Evolutionary conservation across 2,797 vertebrate species (phyloP), one percentile per base, ranked within the genome.

Genomic region (Halcyon leucocephala): DNA sequence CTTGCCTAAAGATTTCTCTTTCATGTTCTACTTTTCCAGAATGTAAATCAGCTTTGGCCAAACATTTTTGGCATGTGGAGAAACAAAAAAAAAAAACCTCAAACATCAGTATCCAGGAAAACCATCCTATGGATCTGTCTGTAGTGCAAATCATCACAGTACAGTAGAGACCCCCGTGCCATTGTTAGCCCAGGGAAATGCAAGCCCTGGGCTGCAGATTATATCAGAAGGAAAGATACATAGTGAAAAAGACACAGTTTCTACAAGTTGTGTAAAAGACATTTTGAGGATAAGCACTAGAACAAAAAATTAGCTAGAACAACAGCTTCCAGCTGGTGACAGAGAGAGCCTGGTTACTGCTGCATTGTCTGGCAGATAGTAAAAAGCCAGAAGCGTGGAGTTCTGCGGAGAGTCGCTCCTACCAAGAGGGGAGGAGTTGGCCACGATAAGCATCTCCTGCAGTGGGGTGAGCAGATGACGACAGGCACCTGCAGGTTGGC

Each of bases 311-410:
- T 6, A 82, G 31, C 61, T 15, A 66, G 66, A 81, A 83, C 73
- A 88, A 88, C 54, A 80, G n/a, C 73, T 92, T 93, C 83, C 89
- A 90, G 90, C 86, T 80, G 69, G 87, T 86, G 82, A 86, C 0
- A 2, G 79, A 86, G 69, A 74, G 44, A 74, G 52, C 49, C 62
- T 78, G 77, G 76, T 90, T 91, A 60, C 72, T 91, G 87, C 66
- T 88, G 87, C 60, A 82, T 57, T 90, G 67, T 83, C 91, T 90
- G 85, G 76, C 79, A 94, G 76, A 80, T 0, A 87, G 76, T n/a
- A 61, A 89, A 86, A 90, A 71, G 64, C 57, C 79, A 80, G 72
- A 92, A 93, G 79, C 13, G 2, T 35, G 64, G 57, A 3, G 6
- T 76, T 92, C 82, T 83, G 65, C 85, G 81, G 73, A 87, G 74